Percentiles rank a stretch among this genome's conserved stretches.
These are phyloP conservation scores for Solenopsis invicta DNA, from an alignment of 1,140 invertebrate genomes.

Conservation along the genomic window DNA sequence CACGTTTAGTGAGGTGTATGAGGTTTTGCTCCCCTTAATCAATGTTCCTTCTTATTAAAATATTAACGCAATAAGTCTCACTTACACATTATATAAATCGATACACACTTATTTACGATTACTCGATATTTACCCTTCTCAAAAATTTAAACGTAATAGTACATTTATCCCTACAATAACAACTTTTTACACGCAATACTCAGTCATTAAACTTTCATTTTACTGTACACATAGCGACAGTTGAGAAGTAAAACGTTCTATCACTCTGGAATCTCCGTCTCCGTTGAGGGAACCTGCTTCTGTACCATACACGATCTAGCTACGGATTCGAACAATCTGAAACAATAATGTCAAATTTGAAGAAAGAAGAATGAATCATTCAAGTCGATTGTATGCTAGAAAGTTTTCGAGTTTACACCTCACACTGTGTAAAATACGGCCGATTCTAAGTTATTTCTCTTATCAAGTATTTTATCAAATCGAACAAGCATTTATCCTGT, in stretches of 20 bases:
- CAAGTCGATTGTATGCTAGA: not conserved
- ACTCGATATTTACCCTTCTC: constrained; percentile 67
- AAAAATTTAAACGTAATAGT: constrained; percentile 79
- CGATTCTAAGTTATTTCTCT: not conserved
- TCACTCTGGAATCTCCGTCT: constrained; percentile 89
- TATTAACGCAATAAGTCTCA: constrained; percentile 81
- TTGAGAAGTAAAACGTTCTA: constrained; percentile 83
- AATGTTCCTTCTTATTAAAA: constrained; percentile 81
- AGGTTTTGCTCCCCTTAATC: constrained; percentile 78
- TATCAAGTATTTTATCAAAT: not conserved
- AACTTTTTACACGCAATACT: constrained; percentile 86
- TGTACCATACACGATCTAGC: constrained; percentile 97
- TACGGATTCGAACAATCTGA: constrained; percentile 96
- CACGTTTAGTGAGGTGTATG: constrained; percentile 82
- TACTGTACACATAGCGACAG: constrained; percentile 85
- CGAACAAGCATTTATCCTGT: not conserved
- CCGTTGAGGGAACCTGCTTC: constrained; percentile 89
- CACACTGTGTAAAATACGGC: not conserved
- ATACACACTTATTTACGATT: constrained; percentile 79
- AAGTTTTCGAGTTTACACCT: not conserved
- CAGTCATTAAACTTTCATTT: constrained; percentile 79
- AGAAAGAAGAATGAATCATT: constrained; percentile 6
- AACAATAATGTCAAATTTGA: constrained; percentile 78
- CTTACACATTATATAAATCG: constrained; percentile 77
- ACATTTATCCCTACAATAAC: constrained; percentile 84